Evolutionary conservation across 2,888 invertebrate genomes (phyloP).

Genomic region (Acanthoscelides obtectus): DNA sequence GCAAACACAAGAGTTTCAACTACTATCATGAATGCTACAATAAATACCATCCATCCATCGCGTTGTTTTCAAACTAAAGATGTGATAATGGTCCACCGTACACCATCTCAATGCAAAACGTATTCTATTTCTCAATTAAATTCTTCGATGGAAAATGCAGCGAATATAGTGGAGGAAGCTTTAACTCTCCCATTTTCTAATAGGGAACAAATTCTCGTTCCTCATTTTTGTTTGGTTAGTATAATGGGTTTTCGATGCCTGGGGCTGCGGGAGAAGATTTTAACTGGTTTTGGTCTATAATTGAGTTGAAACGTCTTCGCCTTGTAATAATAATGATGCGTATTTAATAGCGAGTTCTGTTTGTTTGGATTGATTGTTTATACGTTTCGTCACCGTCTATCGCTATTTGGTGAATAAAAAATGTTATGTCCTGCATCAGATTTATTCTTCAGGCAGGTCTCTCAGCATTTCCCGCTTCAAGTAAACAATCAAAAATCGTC

Average conservation of each 20-base stretch:
- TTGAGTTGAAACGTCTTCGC: neutral
- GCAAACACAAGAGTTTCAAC: too few relatives aligned
- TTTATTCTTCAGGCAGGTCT: too few relatives aligned
- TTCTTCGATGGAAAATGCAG: neutral
- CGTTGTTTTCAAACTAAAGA: too few relatives aligned
- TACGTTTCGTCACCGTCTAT: too few relatives aligned
- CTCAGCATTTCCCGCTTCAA: too few relatives aligned
- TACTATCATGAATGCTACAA: too few relatives aligned
- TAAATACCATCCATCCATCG: too few relatives aligned
- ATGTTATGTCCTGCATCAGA: too few relatives aligned
- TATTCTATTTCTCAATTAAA: neutral
- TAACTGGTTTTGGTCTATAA: neutral
- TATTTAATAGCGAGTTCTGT: neutral
- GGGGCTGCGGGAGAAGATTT: neutral
- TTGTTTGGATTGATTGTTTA: neutral
- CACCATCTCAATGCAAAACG: too few relatives aligned
- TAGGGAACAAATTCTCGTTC: neutral
- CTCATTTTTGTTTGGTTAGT: neutral
- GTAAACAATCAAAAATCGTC: too few relatives aligned
- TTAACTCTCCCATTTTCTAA: neutral
- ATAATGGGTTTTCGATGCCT: neutral
- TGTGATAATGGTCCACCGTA: too few relatives aligned
- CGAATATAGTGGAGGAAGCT: neutral
- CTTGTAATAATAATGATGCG: neutral
- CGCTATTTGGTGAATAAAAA: too few relatives aligned